Base-by-base conservation (phyloP, 2,888 invertebrate species). In the Brassicogethes aeneus region DNA sequence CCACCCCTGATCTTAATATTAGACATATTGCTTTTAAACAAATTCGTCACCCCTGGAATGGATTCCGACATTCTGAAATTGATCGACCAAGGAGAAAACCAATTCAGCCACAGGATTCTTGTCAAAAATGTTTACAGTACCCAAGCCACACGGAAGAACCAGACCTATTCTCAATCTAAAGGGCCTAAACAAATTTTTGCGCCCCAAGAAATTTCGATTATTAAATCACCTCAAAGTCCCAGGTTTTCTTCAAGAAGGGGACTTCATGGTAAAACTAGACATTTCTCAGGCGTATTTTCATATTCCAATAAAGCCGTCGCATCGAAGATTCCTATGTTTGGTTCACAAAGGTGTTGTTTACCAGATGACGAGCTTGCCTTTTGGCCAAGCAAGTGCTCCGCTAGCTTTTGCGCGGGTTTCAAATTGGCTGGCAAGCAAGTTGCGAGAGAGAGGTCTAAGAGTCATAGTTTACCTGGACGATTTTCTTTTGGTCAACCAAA, bases 291-390 rank as follows among this genome's bases (percentile, higher is more conserved):
- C 43, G 12, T 46, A 46, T 30, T 41, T 41, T 14, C 41, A 45
- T n/a, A 34, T 45, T 12, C 48, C 42, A 14, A 40, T 47, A 38
- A 45, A 43, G 30, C 10, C 14, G 8, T n/a, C n/a, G 5, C 41
- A 47, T 29, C 42, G 42, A 33, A 43, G 36, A 30, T 48, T 47
- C 31, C 39, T 47, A 10, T 44, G 39, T 7, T 16, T 47, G 14
- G 23, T 43, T n/a, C 32, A 47, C 42, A 8, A 35, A 17, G 34
- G 23, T 3, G 17, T 34, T 15, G 37, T 44, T n/a, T 41, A 37
- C 12, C 42, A 47, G 7, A 44, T 50, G 44, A 46, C 50, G 2
- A 43, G 50, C 36, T 40, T 47, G 2, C 49, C 47, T 7, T 49
- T 49, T 29, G 50, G 46, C 17, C 46, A 48, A 3, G 43, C 48